Percentiles rank a stretch among this genome's conserved stretches.
Conservation (phyloP, 2,113 vertebrate genomes). For the Mellivora capensis region DNA sequence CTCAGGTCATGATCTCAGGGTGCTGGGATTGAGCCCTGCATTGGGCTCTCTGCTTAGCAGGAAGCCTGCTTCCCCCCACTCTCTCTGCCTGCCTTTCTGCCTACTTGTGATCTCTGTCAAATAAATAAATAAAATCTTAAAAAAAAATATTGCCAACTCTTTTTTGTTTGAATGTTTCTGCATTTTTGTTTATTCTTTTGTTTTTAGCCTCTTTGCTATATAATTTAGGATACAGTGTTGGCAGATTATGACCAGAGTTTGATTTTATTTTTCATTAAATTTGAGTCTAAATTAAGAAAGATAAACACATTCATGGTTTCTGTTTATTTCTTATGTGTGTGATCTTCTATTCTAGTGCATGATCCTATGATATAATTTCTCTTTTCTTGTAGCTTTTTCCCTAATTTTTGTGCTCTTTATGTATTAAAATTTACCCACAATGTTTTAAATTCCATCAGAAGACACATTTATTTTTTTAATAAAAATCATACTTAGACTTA, state of each 20-base stretch:
- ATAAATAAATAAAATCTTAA: no score
- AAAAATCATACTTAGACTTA: neutral
- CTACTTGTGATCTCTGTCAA: no score
- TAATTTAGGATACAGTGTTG: neutral
- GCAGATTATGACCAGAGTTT: neutral
- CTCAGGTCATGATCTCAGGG: no score
- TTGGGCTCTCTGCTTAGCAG: no score
- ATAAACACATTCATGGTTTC: neutral
- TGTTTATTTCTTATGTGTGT: neutral
- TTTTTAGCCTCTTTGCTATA: neutral
- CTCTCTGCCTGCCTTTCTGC: no score
- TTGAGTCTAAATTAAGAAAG: neutral
- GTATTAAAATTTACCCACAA: neutral
- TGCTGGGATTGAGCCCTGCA: no score
- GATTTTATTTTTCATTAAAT: neutral
- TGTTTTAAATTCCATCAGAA: neutral
- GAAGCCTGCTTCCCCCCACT: no score
- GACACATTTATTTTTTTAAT: neutral
- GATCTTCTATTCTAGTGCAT: neutral
- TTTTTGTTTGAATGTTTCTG: neutral
- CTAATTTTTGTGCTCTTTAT: neutral
- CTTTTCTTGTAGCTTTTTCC: neutral
- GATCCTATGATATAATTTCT: neutral
- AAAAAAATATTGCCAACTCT: neutral
- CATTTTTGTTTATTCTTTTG: conserved; percentile 11